Evolutionary conservation across 2,797 vertebrate genomes (phyloP).

Genomic region (Aeoliscus strigatus): DNA sequence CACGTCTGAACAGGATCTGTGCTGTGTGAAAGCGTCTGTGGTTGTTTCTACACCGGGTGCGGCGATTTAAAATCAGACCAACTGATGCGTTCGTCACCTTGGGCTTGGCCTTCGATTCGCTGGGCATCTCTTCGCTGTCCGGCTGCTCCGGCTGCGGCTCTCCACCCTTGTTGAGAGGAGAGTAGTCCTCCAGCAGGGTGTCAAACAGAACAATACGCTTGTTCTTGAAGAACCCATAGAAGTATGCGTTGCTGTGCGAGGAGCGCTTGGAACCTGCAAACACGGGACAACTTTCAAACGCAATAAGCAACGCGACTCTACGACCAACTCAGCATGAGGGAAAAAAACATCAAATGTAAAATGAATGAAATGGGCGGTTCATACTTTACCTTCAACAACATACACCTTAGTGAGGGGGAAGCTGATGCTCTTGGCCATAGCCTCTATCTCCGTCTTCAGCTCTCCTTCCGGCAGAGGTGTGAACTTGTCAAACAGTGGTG

Average conservation of each 20-base stretch:
- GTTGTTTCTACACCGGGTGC: too few relatives aligned
- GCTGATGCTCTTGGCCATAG: slow-evolving; percentile 89
- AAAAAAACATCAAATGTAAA: too few relatives aligned
- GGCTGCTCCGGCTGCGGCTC: slow-evolving; percentile 73
- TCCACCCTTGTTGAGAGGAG: slow-evolving; percentile 85
- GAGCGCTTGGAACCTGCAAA: slow-evolving; percentile 92
- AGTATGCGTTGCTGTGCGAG: slow-evolving; percentile 98
- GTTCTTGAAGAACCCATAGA: slow-evolving; percentile 99
- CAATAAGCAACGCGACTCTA: background rate
- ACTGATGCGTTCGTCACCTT: slow-evolving; percentile 80
- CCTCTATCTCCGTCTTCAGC: slow-evolving; percentile 89
- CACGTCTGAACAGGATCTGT: too few relatives aligned
- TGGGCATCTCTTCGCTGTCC: slow-evolving; percentile 54
- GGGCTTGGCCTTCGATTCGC: slow-evolving; percentile 81
- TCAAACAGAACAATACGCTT: slow-evolving; percentile 97
- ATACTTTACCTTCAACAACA: slow-evolving; percentile 91
- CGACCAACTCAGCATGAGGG: background rate
- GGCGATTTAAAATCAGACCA: too few relatives aligned
- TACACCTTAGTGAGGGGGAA: slow-evolving; percentile 97
- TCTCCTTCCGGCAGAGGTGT: slow-evolving; percentile 93
- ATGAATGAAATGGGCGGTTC: too few relatives aligned
- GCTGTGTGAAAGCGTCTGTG: too few relatives aligned
- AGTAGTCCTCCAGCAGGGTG: slow-evolving; percentile 94
- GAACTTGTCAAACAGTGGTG: slow-evolving; percentile 97
- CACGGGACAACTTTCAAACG: background rate